Base-by-base conservation (phyloP, 1,140 invertebrate species). In the Helicoverpa armigera region DNA sequence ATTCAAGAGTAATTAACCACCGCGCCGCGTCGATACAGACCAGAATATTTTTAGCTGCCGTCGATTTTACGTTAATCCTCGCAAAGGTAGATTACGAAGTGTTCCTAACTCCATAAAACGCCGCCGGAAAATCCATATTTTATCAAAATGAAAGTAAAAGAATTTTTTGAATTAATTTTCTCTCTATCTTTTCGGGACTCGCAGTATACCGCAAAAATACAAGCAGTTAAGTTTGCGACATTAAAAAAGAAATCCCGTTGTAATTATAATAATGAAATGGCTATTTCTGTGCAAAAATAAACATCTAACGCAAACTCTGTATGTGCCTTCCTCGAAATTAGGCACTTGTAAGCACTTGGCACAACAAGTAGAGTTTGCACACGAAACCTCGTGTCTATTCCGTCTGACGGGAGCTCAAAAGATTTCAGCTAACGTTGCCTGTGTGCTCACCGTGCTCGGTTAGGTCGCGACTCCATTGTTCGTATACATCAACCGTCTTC, bases 1-100 rank as follows among this genome's bases (percentile, higher is more conserved):
- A 94, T 94, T 92, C 91, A 94, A 89, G 86, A 94, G 90, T 92
- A 92, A 93, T 94, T 92, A 94, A 94, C 90, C 89, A 84, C 82
- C 82, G 84, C 86, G 82, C 86, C 86, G 83, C 85, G 85, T 88
- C 90, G 87, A 92, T 91, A 90, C 86, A 80, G 84, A 69, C 85
- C 81, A 79, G 90, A 88, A 91, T 89, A 91, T 93, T 91, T 93
- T 90, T 90, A 83, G 84, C 82, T 81, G 86, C 83, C 83, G 86
- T 85, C 89, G 86, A 87, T 90, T 88, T 87, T 79, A 80, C 88
- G 86, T 86, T 89, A 91, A 93, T 89, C 90, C 87, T 60, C 83
- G 82, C 85, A 83, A 88, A 90, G 88, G 89, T 90, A 84, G 89
- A 89, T 90, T 91, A 90, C 83, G 85, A 79, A 86, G 85, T 85